Conservation (phyloP, 2,888 invertebrate genomes). For the Diaprepes abbreviatus region DNA sequence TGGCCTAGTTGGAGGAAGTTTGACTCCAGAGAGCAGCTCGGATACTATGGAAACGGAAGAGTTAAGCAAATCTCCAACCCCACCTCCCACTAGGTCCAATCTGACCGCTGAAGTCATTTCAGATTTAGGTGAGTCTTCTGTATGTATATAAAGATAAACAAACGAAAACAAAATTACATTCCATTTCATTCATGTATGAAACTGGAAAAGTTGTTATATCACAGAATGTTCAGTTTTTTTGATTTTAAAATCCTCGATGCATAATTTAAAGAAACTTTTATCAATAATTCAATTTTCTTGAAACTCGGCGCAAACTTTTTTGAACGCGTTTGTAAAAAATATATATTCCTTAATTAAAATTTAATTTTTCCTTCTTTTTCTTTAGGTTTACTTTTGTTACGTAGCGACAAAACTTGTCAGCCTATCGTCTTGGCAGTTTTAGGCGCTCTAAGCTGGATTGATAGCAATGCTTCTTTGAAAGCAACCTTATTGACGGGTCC, state of each 20-base stretch:
- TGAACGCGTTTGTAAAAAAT: too few relatives aligned
- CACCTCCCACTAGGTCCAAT: constrained; percentile 66
- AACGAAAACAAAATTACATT: too few relatives aligned
- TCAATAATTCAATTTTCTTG: too few relatives aligned
- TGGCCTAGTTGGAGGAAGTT: constrained; percentile 79
- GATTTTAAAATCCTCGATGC: too few relatives aligned
- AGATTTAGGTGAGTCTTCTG: constrained; percentile 70
- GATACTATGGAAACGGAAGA: constrained; percentile 77
- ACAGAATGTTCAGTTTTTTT: too few relatives aligned
- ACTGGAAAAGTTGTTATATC: too few relatives aligned
- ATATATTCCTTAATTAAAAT: too few relatives aligned
- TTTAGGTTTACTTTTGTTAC: constrained; percentile 78
- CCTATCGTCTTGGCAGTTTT: constrained; percentile 76
- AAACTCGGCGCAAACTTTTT: too few relatives aligned
- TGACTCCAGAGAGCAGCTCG: constrained; percentile 69
- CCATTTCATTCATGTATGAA: too few relatives aligned
- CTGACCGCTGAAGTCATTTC: constrained; percentile 81
- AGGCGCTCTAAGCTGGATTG: constrained; percentile 86
- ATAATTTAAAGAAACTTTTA: too few relatives aligned
- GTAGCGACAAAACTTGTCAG: constrained; percentile 76
- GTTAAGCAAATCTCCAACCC: constrained; percentile 76
- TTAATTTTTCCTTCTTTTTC: too few relatives aligned
- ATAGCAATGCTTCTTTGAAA: constrained; percentile 85
- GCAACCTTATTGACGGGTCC: constrained; percentile 77
- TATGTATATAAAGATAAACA: too few relatives aligned